These are phyloP conservation scores for Megaceryle torquata DNA, from an alignment of 2,113 vertebrate genomes.

Conservation along the genomic window DNA sequence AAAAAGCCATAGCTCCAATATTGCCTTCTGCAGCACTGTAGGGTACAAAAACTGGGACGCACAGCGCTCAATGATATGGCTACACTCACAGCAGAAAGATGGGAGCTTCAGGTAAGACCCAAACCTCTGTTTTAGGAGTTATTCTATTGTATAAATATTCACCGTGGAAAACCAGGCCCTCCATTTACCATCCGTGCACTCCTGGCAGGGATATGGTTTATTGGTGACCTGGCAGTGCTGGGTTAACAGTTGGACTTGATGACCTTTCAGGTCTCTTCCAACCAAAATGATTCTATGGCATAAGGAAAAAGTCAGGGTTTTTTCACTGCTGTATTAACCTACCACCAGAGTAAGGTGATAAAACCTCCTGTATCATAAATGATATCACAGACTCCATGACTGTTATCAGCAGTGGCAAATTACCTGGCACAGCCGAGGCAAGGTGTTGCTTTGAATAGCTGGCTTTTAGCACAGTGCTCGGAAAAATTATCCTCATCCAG, in stretches of 20 bases:
- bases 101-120: not conserved
- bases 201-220: not conserved
- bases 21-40: not conserved
- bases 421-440: constrained; percentile 9
- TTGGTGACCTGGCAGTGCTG: not conserved
- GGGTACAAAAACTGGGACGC: not conserved
- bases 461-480: constrained; percentile 20
- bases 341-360: not conserved
- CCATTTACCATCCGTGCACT: not conserved
- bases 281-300: not conserved
- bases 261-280: not conserved
- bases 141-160: not conserved
- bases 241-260: not conserved
- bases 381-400: not conserved
- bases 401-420: constrained; percentile 43
- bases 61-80: rapidly evolving
- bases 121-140: not conserved
- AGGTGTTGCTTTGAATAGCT: not conserved
- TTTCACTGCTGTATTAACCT: not conserved
- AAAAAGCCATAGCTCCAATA: not conserved
- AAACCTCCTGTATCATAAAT: not conserved
- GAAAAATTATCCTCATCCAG: constrained; percentile 3
- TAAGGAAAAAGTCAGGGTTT: not conserved
- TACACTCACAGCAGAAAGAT: not conserved
- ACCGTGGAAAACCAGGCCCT: not conserved